Base-by-base conservation (phyloP, 2,113 vertebrate genomes). In the Hippocampus zosterae region DNA sequence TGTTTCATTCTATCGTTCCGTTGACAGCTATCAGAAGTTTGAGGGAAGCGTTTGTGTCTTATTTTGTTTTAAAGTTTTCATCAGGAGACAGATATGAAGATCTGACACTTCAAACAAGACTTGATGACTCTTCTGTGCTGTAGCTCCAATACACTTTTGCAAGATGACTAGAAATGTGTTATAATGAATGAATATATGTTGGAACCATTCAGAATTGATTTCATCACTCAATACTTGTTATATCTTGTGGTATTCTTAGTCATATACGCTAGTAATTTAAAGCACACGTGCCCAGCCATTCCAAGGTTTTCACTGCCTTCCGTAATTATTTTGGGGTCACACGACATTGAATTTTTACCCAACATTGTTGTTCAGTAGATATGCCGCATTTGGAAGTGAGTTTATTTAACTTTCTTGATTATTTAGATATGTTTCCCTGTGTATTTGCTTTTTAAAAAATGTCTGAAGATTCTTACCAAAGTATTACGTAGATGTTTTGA, bases 401-500 rank as follows among this genome's bases (percentile, higher is more conserved):
- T 23, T 65, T 8, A 65, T 46, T 46, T 46, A 65, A 27, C 63
- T 27, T 65, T 46, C 12, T 53, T 76, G 74, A 88, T 83, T 83
- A 74, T 78, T 91, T 85, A 75, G 59, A 81, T 46, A 27, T 25
- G 18, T 5, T 2, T 12, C 88, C 71, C 79, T 83, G 89, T 93
- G 89, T 80, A 88, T 75, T 84, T 86, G 88, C 91, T 91, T 93
- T 37, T 40, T 50, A 7, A 7, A 48, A 1, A 80, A 83, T 92
- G 89, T 92, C 80, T 84, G 87, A 82, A 81, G 86, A 92, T 94
- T 95, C 91, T 93, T 93, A 94, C 94, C 93, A 95, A 96, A 96
- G 93, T 94, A 91, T 93, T 87, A 93, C 93, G 91, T 95, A 89
- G 88, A 89, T 95, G 93, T 95, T 95, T 95, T 81, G 93, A 93